Percentiles rank a stretch among this genome's conserved stretches.
Evolutionary conservation across 2,797 vertebrate genomes (phyloP).

Genomic region (Linurgus olivaceus): DNA sequence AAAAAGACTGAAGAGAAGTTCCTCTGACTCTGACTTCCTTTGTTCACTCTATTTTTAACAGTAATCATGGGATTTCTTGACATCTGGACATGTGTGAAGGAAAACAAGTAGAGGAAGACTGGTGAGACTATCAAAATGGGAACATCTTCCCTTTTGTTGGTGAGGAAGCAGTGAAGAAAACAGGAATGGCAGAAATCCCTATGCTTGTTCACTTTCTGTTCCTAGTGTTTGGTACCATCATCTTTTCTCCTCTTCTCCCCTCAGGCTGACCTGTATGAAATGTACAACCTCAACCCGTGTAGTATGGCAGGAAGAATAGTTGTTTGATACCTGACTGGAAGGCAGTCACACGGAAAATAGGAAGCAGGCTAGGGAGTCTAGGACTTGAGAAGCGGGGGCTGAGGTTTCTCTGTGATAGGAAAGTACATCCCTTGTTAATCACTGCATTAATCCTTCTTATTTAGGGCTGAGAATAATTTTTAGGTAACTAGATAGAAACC

Average conservation of each 20-base stretch:
- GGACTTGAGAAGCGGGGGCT: not conserved
- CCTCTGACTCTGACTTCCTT: not conserved
- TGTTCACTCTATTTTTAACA: not conserved
- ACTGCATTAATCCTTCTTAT: not conserved
- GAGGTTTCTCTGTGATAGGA: not conserved
- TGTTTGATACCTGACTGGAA: not conserved
- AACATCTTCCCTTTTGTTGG: not conserved
- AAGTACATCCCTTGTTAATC: not conserved
- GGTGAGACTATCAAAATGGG: not conserved
- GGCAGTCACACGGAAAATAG: not conserved
- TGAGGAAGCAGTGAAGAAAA: not conserved
- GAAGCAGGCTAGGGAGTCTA: not conserved
- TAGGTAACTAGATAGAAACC: not conserved
- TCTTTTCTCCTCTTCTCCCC: not conserved
- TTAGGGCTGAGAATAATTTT: not conserved
- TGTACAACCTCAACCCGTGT: not conserved
- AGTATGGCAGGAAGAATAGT: not conserved
- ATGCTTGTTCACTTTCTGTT: not conserved
- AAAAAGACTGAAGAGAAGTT: not conserved
- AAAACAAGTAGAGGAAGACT: not conserved
- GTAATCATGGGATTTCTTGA: not conserved
- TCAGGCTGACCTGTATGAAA: not conserved
- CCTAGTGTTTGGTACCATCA: not conserved
- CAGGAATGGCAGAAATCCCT: not conserved
- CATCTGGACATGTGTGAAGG: rapidly evolving